Evolutionary conservation across 2,113 vertebrate genomes (phyloP), one percentile per base, ranked within the genome.

Genomic region (Beaufortia kweichowensis): DNA sequence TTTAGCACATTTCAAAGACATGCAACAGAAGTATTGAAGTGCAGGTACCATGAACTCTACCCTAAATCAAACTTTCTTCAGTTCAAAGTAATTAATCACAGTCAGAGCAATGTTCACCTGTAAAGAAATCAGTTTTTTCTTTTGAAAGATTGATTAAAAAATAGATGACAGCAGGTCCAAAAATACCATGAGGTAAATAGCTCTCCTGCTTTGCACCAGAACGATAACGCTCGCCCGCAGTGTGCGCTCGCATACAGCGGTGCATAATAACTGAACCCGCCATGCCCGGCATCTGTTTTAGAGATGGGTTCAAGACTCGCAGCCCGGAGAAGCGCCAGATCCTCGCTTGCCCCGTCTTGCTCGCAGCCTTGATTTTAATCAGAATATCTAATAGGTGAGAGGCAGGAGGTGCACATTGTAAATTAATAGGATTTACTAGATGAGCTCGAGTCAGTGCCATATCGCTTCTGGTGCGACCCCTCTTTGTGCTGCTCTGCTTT

Each of bases 401-500:
- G 81, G 81, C 73, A 79, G 81, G 65, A 61, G 60, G 75, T 75
- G 65, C 19, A 12, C 71, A 64, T 56, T 83, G 79, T 78, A 76
- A 79, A 83, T 72, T 61, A 83, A 78, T 71, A 63, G 55, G 76
- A 78, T 84, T 81, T 73, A 62, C 62, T 24, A 66, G 69, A 64
- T 62, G 72, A 65, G 61, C 46, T 70, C 50, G 76, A 79, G 66
- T 78, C 69, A 5, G 19, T 75, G 80, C 80, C 59, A 75, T 64
- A 7, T 75, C 33, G 57, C 60, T 72, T 67, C 29, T 56, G 50
- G 70, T 24, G n/a, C 26, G 56, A 50, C 75, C 69, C 24, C 56
- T n/a, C 24, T 48, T 31, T 43, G 35, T 61, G 76, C 46, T 3
- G 15, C 17, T n/a, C 64, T 43, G 60, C 56, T 73, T 75, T 78